Evolutionary conservation across 2,113 vertebrate species (phyloP).

Genomic region (Arenaria interpres): DNA sequence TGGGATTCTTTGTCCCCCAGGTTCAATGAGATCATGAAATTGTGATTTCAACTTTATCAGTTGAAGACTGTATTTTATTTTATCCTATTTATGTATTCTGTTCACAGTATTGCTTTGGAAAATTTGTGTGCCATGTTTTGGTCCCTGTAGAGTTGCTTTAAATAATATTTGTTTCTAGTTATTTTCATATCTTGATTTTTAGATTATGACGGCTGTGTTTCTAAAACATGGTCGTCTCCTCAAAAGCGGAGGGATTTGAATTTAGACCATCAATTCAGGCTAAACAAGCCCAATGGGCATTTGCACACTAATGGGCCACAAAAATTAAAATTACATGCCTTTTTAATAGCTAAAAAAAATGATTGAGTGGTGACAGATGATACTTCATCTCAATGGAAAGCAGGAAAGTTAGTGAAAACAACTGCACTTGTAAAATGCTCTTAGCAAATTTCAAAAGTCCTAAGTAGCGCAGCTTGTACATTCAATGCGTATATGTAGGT

Average conservation of each 20-base stretch:
- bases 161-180: not conserved
- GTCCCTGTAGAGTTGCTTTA: not conserved
- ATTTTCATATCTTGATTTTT: not conserved
- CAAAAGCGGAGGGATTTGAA: constrained; percentile 6
- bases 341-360: constrained; percentile 23
- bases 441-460: not conserved
- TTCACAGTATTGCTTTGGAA: not conserved
- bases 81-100: not conserved
- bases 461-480: not conserved
- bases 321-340: constrained; percentile 61
- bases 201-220: not conserved
- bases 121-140: not conserved
- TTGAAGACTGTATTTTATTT: not conserved
- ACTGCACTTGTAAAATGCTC: not conserved
- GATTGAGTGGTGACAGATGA: constrained; percentile 22
- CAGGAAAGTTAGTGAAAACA: not conserved
- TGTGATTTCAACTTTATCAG: not conserved
- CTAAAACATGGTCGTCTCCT: not conserved
- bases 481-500: not conserved
- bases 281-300: not conserved
- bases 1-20: not conserved
- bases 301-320: constrained; percentile 31
- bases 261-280: not conserved
- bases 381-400: not conserved
- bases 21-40: not conserved